Conservation (phyloP, 2,113 vertebrate genomes). For the Ceuthmochares aereus region DNA sequence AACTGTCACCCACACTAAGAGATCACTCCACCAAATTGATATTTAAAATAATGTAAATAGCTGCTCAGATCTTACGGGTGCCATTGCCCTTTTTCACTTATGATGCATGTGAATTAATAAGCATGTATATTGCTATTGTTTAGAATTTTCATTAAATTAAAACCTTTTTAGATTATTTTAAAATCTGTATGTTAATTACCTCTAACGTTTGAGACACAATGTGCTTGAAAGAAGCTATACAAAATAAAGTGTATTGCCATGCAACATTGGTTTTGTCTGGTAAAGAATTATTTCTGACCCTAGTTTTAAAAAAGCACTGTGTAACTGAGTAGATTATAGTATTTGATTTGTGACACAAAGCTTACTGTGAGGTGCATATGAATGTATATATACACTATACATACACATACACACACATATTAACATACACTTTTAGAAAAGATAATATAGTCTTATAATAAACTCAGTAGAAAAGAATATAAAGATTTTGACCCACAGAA, state of each 20-base stretch:
- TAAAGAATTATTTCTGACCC: not conserved
- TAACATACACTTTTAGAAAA: not conserved
- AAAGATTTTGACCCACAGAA: not conserved
- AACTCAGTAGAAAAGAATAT: not conserved
- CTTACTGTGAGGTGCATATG: not conserved
- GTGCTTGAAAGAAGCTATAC: not conserved
- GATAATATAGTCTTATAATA: not conserved
- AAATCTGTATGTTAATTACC: not conserved
- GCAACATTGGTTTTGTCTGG: not conserved
- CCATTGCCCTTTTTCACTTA: not conserved
- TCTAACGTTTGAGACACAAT: not conserved
- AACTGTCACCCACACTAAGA: not conserved
- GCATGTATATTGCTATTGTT: not conserved
- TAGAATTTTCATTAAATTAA: not conserved
- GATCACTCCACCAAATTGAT: not conserved
- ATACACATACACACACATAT: not conserved
- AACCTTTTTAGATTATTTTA: not conserved
- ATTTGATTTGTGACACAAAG: not conserved
- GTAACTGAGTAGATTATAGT: not conserved
- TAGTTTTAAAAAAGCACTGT: not conserved
- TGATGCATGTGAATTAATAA: not conserved
- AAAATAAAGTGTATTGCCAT: slow-evolving; percentile 21
- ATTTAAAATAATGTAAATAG: not conserved
- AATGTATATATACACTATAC: not conserved
- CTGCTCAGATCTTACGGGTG: not conserved